Evolutionary conservation across 2,113 vertebrate genomes (phyloP), one percentile per base, ranked within the genome.

Genomic region (Cebus imitator): DNA sequence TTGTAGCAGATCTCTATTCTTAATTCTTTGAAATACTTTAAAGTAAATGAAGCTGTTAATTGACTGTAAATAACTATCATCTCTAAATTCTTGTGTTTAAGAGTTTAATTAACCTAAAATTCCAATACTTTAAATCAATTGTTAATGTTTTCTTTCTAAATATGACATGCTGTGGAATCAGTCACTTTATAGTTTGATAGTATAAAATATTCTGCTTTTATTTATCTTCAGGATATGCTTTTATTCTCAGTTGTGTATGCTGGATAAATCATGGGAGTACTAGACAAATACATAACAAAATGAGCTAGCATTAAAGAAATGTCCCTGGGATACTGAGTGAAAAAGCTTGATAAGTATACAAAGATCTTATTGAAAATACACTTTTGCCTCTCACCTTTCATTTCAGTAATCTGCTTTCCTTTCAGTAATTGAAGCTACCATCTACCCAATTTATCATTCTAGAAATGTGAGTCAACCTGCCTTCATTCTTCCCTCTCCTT

Each of bases 191-290:
- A 48, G 79, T 43, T 37, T 75, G 18, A 0, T 17, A 64, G 6
- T 55, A 70, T 23, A 21, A 0, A 0, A 90, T 48, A 16, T 16
- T 90, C 20, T 0, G 0, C 40, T 3, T 0, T 45, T 0, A 0
- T 61, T 88, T 87, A 70, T 78, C 11, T 93, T 66, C 20, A 37
- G 30, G 52, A 25, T 57, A 0, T 78, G 6, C 32, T 87, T 70
- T 72, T 55, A 66, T 89, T 91, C 35, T 84, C 14, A n/a, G 27
- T 55, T 17, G 6, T 75, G 14, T 91, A 12, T 66, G 6, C 14
- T 90, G 20, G 30, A 37, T 61, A 68, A 72, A 61, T 37, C 27
- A 52, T 48, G 9, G 16, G 21, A 43, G 2, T 32, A 43, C 43
- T 95, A 91, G 75, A 25, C 61, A 91, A 64, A 48, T 83, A 8